Base-by-base conservation (phyloP, 1,140 invertebrate genomes). In the Caenorhabditis inopinata region DNA sequence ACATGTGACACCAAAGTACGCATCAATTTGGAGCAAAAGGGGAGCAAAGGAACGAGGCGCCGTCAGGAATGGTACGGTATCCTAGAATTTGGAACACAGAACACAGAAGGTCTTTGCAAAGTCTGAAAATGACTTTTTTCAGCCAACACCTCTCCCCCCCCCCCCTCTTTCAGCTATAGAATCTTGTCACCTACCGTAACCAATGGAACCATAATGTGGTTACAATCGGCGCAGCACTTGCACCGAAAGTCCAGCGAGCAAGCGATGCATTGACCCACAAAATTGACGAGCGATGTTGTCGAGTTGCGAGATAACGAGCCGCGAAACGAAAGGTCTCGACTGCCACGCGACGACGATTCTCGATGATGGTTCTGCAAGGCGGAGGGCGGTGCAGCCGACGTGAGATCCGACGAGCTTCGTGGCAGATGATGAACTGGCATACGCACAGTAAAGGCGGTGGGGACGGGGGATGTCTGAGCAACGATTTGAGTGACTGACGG, bases 341-440 rank as follows among this genome's bases (percentile, higher is more conserved):
- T 45, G 29, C 76, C 53, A 18, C 76, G 49, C 7, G 42, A 45
- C 7, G 75, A 76, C 9, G 75, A 76, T 12, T 47, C 32, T 32
- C 38, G 53, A 49, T 78, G 11, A 12, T 46, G 32, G 42, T 42
- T n/a, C n/a, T n/a, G n/a, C n/a, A n/a, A 49, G 58, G 49, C 18
- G 38, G 23, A 18, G 2, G 27, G 47, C 11, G 47, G 76, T 35
- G 32, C 27, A 18, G 18, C 76, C 18, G 42, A 38, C 27, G 76
- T 77, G 18, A 77, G 46, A 29, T 78, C 76, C 27, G 49, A 58
- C 7, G 49, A 62, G 35, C 76, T 78, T 42, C 76, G 76, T 23
- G 76, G 76, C 51, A 78, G 29, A 25, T 42, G 76, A 42, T 68
- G 58, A 68, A 32, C 38, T 68, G 58, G 58, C 58, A 68, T 58